Conservation (phyloP, 2,797 vertebrate genomes). For the Chanos chanos region DNA sequence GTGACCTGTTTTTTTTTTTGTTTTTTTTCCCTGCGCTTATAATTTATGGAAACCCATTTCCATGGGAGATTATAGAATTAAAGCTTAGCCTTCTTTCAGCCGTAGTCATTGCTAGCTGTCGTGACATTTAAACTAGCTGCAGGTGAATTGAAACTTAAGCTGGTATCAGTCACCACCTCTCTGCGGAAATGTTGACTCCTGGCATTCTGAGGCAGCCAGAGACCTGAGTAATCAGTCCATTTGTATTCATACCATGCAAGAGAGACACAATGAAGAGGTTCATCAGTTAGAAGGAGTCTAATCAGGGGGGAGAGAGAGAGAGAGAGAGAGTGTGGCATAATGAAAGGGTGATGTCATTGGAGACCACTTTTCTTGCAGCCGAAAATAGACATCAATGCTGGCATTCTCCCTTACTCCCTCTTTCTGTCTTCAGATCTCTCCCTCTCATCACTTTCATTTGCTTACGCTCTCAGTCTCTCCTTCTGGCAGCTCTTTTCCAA, state of each 20-base stretch:
- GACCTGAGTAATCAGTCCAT: background rate
- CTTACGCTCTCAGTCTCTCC: background rate
- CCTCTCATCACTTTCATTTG: background rate
- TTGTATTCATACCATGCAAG: slow-evolving; percentile 10
- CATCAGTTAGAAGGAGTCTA: too few relatives aligned
- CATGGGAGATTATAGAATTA: background rate
- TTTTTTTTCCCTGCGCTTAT: background rate
- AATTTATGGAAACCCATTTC: background rate
- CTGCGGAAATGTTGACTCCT: background rate
- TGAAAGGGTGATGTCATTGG: background rate
- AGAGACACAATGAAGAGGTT: too few relatives aligned
- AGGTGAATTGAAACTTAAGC: slow-evolving; percentile 1
- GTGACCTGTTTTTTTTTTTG: background rate
- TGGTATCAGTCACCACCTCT: background rate
- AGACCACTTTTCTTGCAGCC: background rate
- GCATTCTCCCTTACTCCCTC: background rate
- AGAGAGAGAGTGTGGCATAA: too few relatives aligned
- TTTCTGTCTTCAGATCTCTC: background rate
- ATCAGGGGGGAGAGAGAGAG: too few relatives aligned
- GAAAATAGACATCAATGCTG: background rate
- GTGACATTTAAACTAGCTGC: slow-evolving; percentile 11
- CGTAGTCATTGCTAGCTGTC: background rate
- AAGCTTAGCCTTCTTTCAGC: background rate
- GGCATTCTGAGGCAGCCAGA: background rate
- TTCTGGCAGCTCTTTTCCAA: background rate